A percentile compares a stretch with the other conserved stretches of the same genome.
phyloP scores from a whole-genome alignment of 2,113 vertebrate genomes.

The Paraplagusia blochii region DNA sequence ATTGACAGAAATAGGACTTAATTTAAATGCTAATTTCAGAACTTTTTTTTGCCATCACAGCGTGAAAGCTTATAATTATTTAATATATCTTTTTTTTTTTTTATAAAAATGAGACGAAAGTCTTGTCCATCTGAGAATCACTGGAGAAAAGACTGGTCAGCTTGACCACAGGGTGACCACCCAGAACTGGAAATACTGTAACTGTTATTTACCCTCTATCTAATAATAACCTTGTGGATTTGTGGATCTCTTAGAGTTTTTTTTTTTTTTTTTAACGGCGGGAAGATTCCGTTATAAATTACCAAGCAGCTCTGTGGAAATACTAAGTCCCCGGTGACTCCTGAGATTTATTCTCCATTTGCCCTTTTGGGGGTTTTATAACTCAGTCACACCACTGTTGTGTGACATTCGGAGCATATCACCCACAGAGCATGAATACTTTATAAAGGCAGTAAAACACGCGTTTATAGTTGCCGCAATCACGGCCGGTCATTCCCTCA shows the following conservation, averaged over 20 bases:
- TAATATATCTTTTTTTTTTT: constrained; percentile 3
- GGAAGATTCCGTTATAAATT: not conserved
- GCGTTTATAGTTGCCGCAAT: constrained; percentile 66
- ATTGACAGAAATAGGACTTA: constrained; percentile 5
- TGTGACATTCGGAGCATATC: constrained; percentile 61
- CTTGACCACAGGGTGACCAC: constrained; percentile 24
- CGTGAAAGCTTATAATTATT: not conserved
- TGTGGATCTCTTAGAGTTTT: not conserved
- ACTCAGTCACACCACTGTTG: constrained; percentile 47
- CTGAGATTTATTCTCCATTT: constrained; percentile 46
- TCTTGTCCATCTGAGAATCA: constrained; percentile 10
- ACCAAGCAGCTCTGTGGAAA: constrained; percentile 20
- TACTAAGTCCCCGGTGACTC: constrained; percentile 1
- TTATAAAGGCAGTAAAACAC: constrained; percentile 74
- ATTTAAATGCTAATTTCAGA: constrained; percentile 55
- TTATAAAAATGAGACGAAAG: constrained; percentile 39
- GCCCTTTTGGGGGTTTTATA: constrained; percentile 56
- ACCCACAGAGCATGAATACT: constrained; percentile 68
- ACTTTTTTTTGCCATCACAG: constrained; percentile 8
- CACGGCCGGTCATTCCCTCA: constrained; percentile 49
- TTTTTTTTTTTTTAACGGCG: not conserved
- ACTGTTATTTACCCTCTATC: not conserved
- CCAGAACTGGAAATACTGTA: constrained; percentile 11
- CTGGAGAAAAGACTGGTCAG: constrained; percentile 20
- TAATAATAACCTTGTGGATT: not conserved